phyloP scores from a whole-genome alignment of 2,888 invertebrate species.

The Antheraea assamensis region DNA sequence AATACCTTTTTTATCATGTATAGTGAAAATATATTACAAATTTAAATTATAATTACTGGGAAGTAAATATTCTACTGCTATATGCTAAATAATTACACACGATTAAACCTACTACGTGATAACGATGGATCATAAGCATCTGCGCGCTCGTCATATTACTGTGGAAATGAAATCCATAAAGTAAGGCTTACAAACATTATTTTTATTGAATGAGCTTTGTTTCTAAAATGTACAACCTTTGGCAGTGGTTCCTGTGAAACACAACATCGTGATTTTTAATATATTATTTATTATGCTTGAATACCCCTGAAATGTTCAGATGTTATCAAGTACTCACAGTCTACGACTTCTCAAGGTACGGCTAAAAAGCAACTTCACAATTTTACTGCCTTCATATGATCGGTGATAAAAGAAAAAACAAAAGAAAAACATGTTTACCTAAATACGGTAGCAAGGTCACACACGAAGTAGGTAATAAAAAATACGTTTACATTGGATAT shows the following conservation, averaged over 20 bases:
- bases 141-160: neutral
- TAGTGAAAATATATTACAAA: too few relatives aligned
- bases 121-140: neutral
- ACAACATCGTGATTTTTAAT: neutral
- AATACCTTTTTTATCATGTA: too few relatives aligned
- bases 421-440: slow-evolving; percentile 50
- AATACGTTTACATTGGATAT: slow-evolving; percentile 27
- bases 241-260: neutral
- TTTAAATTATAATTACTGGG: too few relatives aligned
- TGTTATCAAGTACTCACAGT: neutral
- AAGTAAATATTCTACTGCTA: too few relatives aligned
- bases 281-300: neutral
- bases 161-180: neutral
- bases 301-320: slow-evolving; percentile 6
- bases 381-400: slow-evolving; percentile 37
- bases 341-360: slow-evolving; percentile 18
- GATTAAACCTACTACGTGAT: neutral
- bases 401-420: slow-evolving; percentile 39
- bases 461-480: slow-evolving; percentile 25
- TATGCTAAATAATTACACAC: neutral
- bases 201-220: neutral
- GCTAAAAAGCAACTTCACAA: slow-evolving; percentile 16
- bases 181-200: neutral
- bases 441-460: slow-evolving; percentile 30
- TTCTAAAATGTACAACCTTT: neutral